Percentiles rank a stretch among this genome's conserved stretches.
phyloP scores from a whole-genome alignment of 37 sponge, comb jelly and placozoan species.

The Halichondria panicea region DNA sequence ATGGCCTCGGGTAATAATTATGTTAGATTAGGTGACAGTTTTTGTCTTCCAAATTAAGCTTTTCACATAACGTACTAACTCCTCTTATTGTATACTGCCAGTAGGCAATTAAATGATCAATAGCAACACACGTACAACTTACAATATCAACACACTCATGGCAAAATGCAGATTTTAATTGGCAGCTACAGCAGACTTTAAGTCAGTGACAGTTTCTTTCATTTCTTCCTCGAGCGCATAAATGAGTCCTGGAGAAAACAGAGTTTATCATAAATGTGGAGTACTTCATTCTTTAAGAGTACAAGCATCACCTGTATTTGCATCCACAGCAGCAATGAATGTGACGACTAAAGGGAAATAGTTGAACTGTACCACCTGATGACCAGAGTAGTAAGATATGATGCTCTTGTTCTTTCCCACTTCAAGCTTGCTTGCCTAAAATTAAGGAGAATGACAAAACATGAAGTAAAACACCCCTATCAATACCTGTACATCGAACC shows the following conservation, averaged over 20 bases:
- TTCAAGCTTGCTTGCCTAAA: constrained; percentile 68
- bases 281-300: not conserved
- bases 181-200: constrained; percentile 42
- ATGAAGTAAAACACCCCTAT: not conserved
- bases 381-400: constrained; percentile 63
- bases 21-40: too few species aligned
- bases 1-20: too few species aligned
- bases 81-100: too few species aligned
- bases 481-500: constrained; percentile 19
- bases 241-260: constrained; percentile 47
- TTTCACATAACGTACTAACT: too few species aligned
- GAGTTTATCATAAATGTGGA: not conserved
- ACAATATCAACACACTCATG: too few species aligned
- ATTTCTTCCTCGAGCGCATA: constrained; percentile 63
- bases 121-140: too few species aligned
- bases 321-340: constrained; percentile 52
- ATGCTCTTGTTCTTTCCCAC: constrained; percentile 71
- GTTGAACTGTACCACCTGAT: constrained; percentile 80
- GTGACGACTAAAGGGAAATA: constrained; percentile 73
- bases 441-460: not conserved
- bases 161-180: too few species aligned
- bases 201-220: constrained; percentile 51
- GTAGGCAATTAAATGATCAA: too few species aligned
- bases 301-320: constrained; percentile 58
- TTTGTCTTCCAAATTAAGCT: too few species aligned